Evolutionary conservation across 2,113 vertebrate genomes (phyloP).

Genomic region (Phodopus roborovskii): DNA sequence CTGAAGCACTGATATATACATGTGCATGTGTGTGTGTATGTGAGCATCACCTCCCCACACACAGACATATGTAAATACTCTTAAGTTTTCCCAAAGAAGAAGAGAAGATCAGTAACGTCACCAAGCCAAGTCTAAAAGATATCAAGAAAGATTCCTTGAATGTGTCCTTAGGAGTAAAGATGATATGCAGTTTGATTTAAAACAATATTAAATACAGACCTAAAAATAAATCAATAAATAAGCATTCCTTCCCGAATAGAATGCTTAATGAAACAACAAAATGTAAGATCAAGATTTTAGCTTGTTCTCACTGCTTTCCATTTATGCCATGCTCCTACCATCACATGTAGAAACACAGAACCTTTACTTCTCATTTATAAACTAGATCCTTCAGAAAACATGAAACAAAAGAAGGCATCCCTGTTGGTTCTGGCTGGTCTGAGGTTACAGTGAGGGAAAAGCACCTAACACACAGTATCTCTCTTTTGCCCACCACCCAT

Average conservation of each 20-base stretch:
- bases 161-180: neutral
- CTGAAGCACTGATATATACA: neutral
- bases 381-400: neutral
- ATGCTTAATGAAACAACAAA: constrained; percentile 12
- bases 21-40: neutral
- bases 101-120: neutral
- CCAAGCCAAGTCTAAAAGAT: neutral
- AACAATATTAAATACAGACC: neutral
- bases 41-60: neutral
- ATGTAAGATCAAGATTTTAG: neutral
- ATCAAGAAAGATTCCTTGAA: no score
- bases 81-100: neutral
- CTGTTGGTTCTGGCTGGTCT: neutral
- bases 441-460: neutral
- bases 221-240: neutral
- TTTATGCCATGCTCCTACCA: neutral
- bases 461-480: neutral
- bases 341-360: no score
- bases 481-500: neutral
- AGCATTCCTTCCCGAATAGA: neutral
- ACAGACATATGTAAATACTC: neutral
- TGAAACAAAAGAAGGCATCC: neutral
- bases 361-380: neutral
- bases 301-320: no score
- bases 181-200: neutral